Evolutionary conservation across 2,113 vertebrate genomes (phyloP), one percentile per base, ranked within the genome.

Genomic region (Herpailurus yagouaroundi): DNA sequence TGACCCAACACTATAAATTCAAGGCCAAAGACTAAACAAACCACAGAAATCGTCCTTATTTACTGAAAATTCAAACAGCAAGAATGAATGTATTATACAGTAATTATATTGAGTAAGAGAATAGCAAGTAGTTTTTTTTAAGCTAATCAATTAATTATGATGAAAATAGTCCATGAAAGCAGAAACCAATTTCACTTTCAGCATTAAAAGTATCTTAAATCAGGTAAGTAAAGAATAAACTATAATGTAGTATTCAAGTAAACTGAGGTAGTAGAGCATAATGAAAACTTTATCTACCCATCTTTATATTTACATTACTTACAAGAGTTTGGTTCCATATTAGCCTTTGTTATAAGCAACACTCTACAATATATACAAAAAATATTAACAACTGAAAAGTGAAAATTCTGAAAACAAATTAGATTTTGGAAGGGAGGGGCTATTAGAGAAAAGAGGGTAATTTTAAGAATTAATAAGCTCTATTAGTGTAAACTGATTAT

Each of bases 221-320:
- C 82, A 98, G 92, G 89, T 2, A 96, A n/a, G 94, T 93, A 96
- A 97, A 98, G 95, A 88, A 94, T 97, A 98, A 96, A 93, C 97
- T 97, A 68, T 85, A 95, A 98, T 91, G 98, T 98, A 98, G 97
- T 96, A 97, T 98, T 98, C 98, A 98, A 97, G 98, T 98, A 98
- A 98, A 98, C 98, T 99, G 98, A 99, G 98, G 99, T 99, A 99
- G 98, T 98, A 98, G 98, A 99, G 97, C 98, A 98, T 98, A 93
- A 87, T 95, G 52, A 98, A 98, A 98, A 98, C 97, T 95, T 64
- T 77, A 98, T 96, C 98, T 98, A 98, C 96, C 97, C 91, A 97
- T 95, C 91, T 97, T 97, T 96, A 89, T 98, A 97, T 98, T 98
- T 98, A 98, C 99, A 98, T 91, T 89, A 98, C 97, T 97, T 98